A percentile compares a stretch with the other conserved stretches of the same genome.
Conservation (phyloP, 2,888 invertebrate genomes). For the Dicycla oo region DNA sequence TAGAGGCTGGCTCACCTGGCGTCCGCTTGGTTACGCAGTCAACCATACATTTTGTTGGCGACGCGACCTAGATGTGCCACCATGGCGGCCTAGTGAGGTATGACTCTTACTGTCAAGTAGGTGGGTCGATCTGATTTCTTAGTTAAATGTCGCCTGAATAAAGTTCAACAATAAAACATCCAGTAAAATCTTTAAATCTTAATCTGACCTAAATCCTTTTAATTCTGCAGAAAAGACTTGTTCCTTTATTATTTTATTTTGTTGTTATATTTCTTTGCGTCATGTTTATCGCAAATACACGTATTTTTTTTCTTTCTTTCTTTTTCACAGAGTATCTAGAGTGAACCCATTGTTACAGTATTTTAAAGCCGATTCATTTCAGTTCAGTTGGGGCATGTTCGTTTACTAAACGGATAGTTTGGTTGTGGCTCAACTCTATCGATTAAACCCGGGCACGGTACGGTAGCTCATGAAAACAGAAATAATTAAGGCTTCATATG, state of each 20-base stretch:
- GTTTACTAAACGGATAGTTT: constrained; percentile 10
- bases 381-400: constrained; percentile 17
- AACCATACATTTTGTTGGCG: too few relatives aligned
- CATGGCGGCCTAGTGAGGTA: too few relatives aligned
- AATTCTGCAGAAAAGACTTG: not conserved
- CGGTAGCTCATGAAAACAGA: constrained; percentile 17
- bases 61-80: too few relatives aligned
- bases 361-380: constrained; percentile 14
- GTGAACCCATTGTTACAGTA: constrained; percentile 12
- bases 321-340: not conserved
- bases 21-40: too few relatives aligned
- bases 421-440: too few relatives aligned
- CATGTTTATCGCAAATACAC: too few relatives aligned
- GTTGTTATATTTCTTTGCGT: too few relatives aligned
- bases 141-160: not conserved
- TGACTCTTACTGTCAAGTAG: too few relatives aligned
- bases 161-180: not conserved
- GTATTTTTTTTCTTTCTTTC: too few relatives aligned
- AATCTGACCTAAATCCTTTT: constrained; percentile 1
- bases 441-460: constrained; percentile 32
- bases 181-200: not conserved
- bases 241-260: too few relatives aligned
- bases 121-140: not conserved
- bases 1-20: too few relatives aligned
- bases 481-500: not conserved